Percentiles rank a stretch among this genome's conserved stretches.
Evolutionary conservation across 2,113 vertebrate genomes (phyloP).

Genomic region (Mesocricetus auratus): DNA sequence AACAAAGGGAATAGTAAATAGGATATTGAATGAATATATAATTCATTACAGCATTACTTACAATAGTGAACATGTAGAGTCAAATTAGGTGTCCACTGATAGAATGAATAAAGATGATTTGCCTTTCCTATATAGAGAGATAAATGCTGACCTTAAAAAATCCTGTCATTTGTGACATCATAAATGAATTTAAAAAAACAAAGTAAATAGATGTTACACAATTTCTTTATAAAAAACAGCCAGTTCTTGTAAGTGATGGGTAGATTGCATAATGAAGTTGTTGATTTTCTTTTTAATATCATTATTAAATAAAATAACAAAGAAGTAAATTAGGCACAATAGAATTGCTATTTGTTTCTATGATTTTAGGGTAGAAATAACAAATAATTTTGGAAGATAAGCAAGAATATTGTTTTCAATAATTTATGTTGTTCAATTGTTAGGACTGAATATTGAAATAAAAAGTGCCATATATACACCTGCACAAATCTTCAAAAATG

Average conservation of each 20-base stretch:
- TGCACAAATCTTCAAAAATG: not conserved
- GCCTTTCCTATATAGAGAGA: too few relatives aligned
- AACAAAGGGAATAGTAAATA: too few relatives aligned
- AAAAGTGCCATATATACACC: not conserved
- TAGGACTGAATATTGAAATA: not conserved
- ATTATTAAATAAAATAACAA: slow-evolving; percentile 31
- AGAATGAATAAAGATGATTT: too few relatives aligned
- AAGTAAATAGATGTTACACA: too few relatives aligned
- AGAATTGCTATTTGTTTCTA: not conserved
- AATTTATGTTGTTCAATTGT: not conserved
- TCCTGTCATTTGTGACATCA: too few relatives aligned
- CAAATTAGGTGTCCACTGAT: too few relatives aligned
- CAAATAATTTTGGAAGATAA: not conserved
- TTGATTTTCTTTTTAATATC: not conserved
- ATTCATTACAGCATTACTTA: too few relatives aligned
- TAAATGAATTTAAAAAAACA: too few relatives aligned
- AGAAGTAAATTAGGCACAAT: not conserved
- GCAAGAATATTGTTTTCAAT: not conserved
- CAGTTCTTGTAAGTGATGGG: not conserved
- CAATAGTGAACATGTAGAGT: too few relatives aligned
- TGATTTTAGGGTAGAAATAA: not conserved
- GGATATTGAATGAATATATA: too few relatives aligned
- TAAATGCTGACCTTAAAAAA: too few relatives aligned
- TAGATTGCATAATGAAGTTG: not conserved
- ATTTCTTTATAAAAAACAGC: not conserved